Evolutionary conservation across 2,113 vertebrate species (phyloP).

Genomic region (Paramisgurnus dabryanus): DNA sequence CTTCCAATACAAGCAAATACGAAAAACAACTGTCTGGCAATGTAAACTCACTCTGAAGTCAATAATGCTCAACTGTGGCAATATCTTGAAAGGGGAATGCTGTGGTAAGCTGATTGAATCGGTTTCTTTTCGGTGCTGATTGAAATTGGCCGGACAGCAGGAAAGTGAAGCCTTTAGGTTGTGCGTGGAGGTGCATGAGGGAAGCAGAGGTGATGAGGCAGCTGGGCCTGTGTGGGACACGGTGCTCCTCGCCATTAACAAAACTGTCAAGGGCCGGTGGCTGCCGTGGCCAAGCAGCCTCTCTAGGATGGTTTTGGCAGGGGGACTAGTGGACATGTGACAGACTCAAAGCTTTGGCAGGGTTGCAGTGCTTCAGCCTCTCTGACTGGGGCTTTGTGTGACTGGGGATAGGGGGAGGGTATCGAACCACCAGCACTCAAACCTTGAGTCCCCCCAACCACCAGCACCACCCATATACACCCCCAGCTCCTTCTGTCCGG

Average conservation of each 20-base stretch:
- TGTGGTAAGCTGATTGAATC: constrained; percentile 53
- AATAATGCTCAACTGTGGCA: constrained; percentile 32
- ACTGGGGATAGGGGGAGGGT: constrained; percentile 30
- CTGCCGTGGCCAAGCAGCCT: constrained; percentile 52
- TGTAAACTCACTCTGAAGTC: constrained; percentile 40
- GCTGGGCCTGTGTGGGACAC: constrained; percentile 53
- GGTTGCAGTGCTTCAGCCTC: constrained; percentile 40
- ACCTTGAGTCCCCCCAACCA: constrained; percentile 5
- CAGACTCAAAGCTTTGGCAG: constrained; percentile 56
- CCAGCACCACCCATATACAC: constrained; percentile 27
- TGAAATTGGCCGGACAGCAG: constrained; percentile 42
- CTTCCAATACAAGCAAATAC: constrained; percentile 33
- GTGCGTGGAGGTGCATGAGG: constrained; percentile 29
- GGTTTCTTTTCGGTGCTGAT: constrained; percentile 49
- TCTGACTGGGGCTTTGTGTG: constrained; percentile 52
- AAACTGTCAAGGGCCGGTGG: constrained; percentile 54
- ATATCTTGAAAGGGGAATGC: constrained; percentile 42
- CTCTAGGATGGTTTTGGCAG: constrained; percentile 51
- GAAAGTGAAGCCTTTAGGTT: constrained; percentile 38
- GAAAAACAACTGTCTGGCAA: constrained; percentile 6
- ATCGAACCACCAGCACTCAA: constrained; percentile 46
- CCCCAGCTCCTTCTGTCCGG: constrained; percentile 53
- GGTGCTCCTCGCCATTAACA: constrained; percentile 51
- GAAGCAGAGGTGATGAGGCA: constrained; percentile 56
- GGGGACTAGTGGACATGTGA: constrained; percentile 51